These are phyloP conservation scores for Nineta flava DNA, from an alignment of 2,888 invertebrate species.

Conservation along the genomic window DNA sequence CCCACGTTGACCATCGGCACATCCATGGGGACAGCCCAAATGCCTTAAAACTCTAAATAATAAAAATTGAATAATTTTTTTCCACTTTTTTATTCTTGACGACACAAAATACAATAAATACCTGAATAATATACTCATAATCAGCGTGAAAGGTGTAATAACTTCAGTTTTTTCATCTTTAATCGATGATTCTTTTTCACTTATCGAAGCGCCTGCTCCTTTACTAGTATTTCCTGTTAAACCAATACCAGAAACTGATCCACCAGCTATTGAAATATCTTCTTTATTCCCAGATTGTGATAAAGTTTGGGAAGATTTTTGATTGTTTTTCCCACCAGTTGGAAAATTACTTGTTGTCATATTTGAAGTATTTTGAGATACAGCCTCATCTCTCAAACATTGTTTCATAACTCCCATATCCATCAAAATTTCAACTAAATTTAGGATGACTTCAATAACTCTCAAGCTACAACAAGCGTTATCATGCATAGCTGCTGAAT, in stretches of 20 bases:
- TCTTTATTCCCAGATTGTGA: not conserved
- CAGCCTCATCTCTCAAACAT: constrained; percentile 32
- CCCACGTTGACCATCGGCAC: constrained; percentile 68
- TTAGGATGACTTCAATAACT: constrained; percentile 84
- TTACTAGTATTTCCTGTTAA: constrained; percentile 6
- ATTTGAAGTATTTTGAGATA: constrained; percentile 13
- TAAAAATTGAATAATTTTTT: too few species aligned
- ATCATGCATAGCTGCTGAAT: constrained; percentile 73
- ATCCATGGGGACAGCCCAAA: constrained; percentile 90
- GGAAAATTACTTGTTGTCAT: not conserved
- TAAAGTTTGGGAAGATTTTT: not conserved
- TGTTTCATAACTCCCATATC: constrained; percentile 72
- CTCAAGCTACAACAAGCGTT: constrained; percentile 68
- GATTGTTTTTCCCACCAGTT: not conserved
- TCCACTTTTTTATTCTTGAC: not conserved
- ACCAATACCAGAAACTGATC: not conserved
- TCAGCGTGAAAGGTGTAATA: constrained; percentile 49
- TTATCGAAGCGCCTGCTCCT: not conserved
- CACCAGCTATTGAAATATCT: not conserved
- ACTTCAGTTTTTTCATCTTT: constrained; percentile 30
- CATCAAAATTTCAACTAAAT: constrained; percentile 79
- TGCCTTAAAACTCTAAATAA: constrained; percentile 61
- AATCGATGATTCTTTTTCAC: not conserved
- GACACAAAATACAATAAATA: constrained; percentile 18
- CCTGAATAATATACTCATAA: constrained; percentile 54